Conservation (phyloP, 2,797 vertebrate genomes). For the Brotula barbata region DNA sequence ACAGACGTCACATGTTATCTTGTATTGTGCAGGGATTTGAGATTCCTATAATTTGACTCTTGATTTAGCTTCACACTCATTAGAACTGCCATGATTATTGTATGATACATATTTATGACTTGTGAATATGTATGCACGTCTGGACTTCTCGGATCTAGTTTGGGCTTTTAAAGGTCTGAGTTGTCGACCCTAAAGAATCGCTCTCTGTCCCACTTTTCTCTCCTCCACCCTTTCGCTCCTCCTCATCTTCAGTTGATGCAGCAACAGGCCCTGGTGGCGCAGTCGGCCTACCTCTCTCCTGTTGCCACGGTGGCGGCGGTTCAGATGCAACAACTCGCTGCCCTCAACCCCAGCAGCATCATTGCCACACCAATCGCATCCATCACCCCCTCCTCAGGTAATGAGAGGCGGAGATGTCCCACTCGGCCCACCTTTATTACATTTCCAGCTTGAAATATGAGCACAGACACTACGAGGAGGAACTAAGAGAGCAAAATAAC, state of each 20-base stretch:
- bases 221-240: background rate
- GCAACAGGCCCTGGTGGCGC: constrained; percentile 94
- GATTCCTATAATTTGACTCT: no score
- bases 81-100: no score
- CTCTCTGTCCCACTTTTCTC: no score
- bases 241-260: constrained; percentile 86
- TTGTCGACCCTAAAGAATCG: no score
- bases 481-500: constrained; percentile 49
- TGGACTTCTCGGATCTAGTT: no score
- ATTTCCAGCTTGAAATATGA: constrained; percentile 71
- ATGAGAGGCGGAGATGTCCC: constrained; percentile 62
- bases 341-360: constrained; percentile 91
- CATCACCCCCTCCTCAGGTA: constrained; percentile 83
- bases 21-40: constrained; percentile 11
- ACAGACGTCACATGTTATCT: constrained; percentile 4
- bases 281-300: constrained; percentile 95
- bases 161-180: no score
- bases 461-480: constrained; percentile 50
- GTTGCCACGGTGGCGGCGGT: constrained; percentile 92
- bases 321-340: constrained; percentile 94
- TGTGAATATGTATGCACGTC: no score
- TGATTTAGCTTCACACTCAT: no score
- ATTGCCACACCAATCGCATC: constrained; percentile 89
- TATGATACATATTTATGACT: no score
- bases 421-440: constrained; percentile 57